Evolutionary conservation across 2,888 invertebrate genomes (phyloP).

Genomic region (Leptopilina myrica): DNA sequence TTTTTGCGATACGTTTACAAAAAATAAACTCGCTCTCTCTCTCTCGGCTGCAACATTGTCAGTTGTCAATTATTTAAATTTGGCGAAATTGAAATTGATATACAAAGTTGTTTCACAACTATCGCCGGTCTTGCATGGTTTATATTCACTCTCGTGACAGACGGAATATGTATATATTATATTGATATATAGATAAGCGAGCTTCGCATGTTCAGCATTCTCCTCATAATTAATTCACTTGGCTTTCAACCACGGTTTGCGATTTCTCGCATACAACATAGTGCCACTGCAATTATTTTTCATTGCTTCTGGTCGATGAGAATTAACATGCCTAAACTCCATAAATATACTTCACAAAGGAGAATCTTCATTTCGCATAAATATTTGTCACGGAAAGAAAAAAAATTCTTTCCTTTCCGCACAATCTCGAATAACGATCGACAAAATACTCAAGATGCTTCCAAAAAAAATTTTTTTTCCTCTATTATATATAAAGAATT

Average conservation of each 20-base stretch:
- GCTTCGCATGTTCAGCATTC: conserved; percentile 38
- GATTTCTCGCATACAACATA: conserved; percentile 22
- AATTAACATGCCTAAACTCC: conserved; percentile 36
- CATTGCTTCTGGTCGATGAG: conserved; percentile 25
- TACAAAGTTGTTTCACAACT: conserved; percentile 28
- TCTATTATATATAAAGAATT: neutral
- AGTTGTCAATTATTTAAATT: too few species aligned
- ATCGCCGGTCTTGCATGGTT: conserved; percentile 18
- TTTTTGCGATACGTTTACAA: too few species aligned
- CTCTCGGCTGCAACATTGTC: too few species aligned
- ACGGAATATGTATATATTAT: conserved; percentile 10
- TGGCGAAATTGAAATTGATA: neutral
- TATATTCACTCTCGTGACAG: conserved; percentile 8
- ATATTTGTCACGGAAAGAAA: conserved; percentile 16
- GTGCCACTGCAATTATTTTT: conserved; percentile 31
- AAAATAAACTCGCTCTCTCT: too few species aligned
- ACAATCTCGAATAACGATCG: conserved; percentile 29
- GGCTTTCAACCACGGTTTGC: conserved; percentile 23
- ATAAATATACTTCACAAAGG: conserved; percentile 22
- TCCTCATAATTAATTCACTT: conserved; percentile 38
- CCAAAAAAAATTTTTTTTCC: neutral
- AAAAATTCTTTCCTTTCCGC: neutral
- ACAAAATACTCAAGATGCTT: conserved; percentile 23
- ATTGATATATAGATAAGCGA: conserved; percentile 7
- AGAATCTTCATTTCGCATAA: conserved; percentile 26